phyloP scores from a whole-genome alignment of 2,888 invertebrate species.

The Megamerina dolium region DNA sequence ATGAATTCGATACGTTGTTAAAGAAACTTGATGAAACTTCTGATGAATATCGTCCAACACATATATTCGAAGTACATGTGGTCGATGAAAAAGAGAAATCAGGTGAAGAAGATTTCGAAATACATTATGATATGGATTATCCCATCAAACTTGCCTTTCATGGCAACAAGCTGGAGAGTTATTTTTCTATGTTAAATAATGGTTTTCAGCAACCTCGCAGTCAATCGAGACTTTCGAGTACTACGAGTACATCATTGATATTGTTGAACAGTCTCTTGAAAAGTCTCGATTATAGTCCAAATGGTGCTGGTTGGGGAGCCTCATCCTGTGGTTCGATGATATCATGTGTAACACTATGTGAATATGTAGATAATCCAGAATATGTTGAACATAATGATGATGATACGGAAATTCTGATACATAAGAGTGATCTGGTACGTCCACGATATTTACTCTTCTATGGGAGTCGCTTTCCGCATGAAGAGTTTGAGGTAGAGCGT shows the following conservation, averaged over 20 bases:
- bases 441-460: conserved; percentile 73
- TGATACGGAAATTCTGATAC: conserved; percentile 13
- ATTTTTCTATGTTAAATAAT: conserved; percentile 72
- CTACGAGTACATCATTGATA: conserved; percentile 62
- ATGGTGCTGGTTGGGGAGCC: conserved; percentile 69
- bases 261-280: conserved; percentile 70
- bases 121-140: conserved; percentile 34
- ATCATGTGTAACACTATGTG: conserved; percentile 73
- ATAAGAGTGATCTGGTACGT: conserved; percentile 61
- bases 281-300: conserved; percentile 66
- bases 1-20: conserved; percentile 50
- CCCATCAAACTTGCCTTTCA: conserved; percentile 68
- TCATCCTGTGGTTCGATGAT: conserved; percentile 70
- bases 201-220: conserved; percentile 71
- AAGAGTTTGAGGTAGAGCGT: conserved; percentile 14
- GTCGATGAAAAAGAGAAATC: conserved; percentile 29
- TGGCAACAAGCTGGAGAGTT: conserved; percentile 74
- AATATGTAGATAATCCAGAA: conserved; percentile 67
- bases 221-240: conserved; percentile 10
- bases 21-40: conserved; percentile 34
- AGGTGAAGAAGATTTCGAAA: no score
- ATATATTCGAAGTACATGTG: conserved; percentile 67
- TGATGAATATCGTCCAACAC: conserved; percentile 55
- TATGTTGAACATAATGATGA: no score
- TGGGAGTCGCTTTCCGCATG: conserved; percentile 36